Evolutionary conservation across 2,888 invertebrate genomes (phyloP), one percentile per base, ranked within the genome.

Genomic region (Xylota sylvarum): DNA sequence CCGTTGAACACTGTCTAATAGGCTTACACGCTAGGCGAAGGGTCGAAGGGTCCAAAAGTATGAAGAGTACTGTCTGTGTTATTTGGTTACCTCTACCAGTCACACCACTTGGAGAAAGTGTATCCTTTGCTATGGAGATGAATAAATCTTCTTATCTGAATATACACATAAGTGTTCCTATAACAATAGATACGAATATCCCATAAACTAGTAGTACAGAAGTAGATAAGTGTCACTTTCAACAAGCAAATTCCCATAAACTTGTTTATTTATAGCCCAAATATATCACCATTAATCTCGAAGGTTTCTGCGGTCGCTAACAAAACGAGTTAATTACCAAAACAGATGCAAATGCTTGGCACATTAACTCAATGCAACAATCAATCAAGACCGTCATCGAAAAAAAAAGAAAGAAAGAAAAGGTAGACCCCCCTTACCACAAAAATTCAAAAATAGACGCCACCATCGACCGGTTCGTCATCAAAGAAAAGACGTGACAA

Each of bases 401-500:
- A 23, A 48, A 52, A 23, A 23, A 65, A 52, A 10, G 10, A 30
- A 55, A 12, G 17, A 46, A n/a, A n/a, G n/a, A 56, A 40, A 58
- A 55, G 23, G 37, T 23, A 23, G 27, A 12, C 27, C 6, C n/a
- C 19, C 69, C n/a, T 70, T 60, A n/a, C 52, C 6, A 43, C 14
- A 60, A 40, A 58, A 69, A 69, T 19, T 60, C 69, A 40, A 62
- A 77, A 79, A 70, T 79, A 79, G 79, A 79, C 79, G 79, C 70
- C 78, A 62, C 62, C 62, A 35, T 19, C 56, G 27, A 46, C 35
- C 60, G 74, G 76, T 52, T 80, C 65, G 65, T 76, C 76, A 80
- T 80, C 85, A 85, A 85, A 85, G 80, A 50, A 74, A 73, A 65
- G 37, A 85, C 85, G 85, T 85, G 85, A 80, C 84, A 76, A 80